Evolutionary conservation across 2,797 vertebrate genomes (phyloP).

Genomic region (Darevskia nairensis): DNA sequence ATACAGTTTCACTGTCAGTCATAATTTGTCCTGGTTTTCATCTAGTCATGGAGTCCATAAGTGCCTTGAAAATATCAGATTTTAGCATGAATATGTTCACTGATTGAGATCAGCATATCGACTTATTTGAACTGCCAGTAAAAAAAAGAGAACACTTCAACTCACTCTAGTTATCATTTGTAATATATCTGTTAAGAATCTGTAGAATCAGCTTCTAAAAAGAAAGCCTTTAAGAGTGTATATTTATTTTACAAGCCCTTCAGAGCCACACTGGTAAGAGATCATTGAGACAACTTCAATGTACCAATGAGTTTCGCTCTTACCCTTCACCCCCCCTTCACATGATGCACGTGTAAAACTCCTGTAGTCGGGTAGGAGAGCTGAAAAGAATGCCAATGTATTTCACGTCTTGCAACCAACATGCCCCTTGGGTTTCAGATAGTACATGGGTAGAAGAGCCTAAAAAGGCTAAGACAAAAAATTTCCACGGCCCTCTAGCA

Average conservation of each 20-base stretch:
- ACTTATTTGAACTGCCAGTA: slow-evolving; percentile 87
- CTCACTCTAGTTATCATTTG: slow-evolving; percentile 73
- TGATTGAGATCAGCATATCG: slow-evolving; percentile 80
- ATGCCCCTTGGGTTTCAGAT: no score
- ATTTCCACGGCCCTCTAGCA: no score
- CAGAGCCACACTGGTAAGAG: slow-evolving; percentile 61
- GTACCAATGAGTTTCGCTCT: slow-evolving; percentile 37
- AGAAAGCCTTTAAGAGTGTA: slow-evolving; percentile 36
- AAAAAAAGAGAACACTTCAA: slow-evolving; percentile 70
- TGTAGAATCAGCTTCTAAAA: slow-evolving; percentile 48
- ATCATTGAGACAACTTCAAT: slow-evolving; percentile 67
- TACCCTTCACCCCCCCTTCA: slow-evolving; percentile 46
- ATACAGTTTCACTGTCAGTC: slow-evolving; percentile 80
- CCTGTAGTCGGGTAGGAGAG: no score
- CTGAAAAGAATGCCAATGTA: no score
- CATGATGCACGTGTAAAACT: slow-evolving; percentile 53
- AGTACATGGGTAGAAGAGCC: no score
- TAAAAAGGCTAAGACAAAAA: no score
- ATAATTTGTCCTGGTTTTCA: slow-evolving; percentile 82
- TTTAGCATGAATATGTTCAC: slow-evolving; percentile 80
- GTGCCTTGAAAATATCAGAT: slow-evolving; percentile 90
- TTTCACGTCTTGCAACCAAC: no score
- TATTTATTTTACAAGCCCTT: slow-evolving; percentile 58
- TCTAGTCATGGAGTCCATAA: slow-evolving; percentile 86
- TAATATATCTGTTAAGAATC: slow-evolving; percentile 47